phyloP scores from a whole-genome alignment of 2,888 invertebrate species.

The Malacosoma neustria region DNA sequence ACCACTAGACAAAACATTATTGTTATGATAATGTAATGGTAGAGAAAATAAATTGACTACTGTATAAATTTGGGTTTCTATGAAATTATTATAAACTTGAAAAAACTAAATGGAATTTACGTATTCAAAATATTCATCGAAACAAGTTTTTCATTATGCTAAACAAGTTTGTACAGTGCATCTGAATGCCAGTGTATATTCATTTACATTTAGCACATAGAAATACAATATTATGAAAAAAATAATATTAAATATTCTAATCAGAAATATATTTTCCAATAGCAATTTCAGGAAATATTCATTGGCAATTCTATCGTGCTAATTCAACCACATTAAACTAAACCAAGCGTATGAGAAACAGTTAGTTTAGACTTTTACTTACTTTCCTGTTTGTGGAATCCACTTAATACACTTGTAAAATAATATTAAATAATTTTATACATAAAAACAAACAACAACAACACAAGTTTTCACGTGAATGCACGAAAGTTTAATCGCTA shows the following conservation, averaged over 20 bases:
- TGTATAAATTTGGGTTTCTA: no score
- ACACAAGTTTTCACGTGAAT: slow-evolving; percentile 33
- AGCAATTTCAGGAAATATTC: slow-evolving; percentile 27
- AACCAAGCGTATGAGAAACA: slow-evolving; percentile 29
- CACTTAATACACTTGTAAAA: neutral
- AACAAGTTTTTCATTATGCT: neutral
- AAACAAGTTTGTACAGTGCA: no score
- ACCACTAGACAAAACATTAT: no score
- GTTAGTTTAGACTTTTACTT: slow-evolving; percentile 57
- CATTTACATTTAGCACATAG: slow-evolving; percentile 17
- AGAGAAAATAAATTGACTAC: no score
- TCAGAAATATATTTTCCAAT: slow-evolving; percentile 15
- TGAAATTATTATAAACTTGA: no score
- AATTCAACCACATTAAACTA: slow-evolving; percentile 25
- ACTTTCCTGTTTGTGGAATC: slow-evolving; percentile 27
- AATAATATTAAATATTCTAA: slow-evolving; percentile 2
- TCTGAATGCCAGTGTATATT: slow-evolving; percentile 7
- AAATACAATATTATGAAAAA: slow-evolving; percentile 24
- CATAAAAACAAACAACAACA: no score
- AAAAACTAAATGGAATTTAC: no score
- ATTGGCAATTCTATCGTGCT: slow-evolving; percentile 17
- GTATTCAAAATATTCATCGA: no score
- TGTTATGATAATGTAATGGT: no score
- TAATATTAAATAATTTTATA: no score
- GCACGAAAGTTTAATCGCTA: slow-evolving; percentile 47